Conservation (phyloP, 2,888 invertebrate genomes). For the Eumacrocentrus americanus region DNA sequence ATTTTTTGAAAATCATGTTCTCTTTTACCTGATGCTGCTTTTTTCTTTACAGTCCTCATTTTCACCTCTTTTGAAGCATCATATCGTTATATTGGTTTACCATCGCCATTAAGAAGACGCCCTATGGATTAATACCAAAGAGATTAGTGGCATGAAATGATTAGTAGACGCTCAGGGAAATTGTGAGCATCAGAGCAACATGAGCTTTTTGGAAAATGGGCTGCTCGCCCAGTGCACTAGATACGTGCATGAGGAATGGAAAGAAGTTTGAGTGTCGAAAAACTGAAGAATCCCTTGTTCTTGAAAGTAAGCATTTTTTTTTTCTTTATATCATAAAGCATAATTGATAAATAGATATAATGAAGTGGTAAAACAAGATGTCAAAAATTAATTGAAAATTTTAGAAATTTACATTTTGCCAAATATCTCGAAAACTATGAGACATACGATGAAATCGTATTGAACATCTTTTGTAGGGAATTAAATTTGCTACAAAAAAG, state of each 20-base stretch:
- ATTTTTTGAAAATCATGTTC: too few species aligned
- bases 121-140: too few species aligned
- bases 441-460: too few species aligned
- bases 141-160: neutral
- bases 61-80: neutral
- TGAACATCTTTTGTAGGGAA: too few species aligned
- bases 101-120: too few species aligned
- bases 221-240: slow-evolving; percentile 38
- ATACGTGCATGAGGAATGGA: slow-evolving; percentile 34
- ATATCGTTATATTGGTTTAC: neutral
- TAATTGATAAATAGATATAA: neutral
- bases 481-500: too few species aligned
- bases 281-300: slow-evolving; percentile 35
- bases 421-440: too few species aligned
- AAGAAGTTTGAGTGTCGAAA: slow-evolving; percentile 34
- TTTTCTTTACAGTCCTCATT: neutral
- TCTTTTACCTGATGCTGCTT: too few species aligned
- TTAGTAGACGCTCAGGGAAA: neutral
- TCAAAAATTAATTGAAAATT: neutral
- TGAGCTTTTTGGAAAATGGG: slow-evolving; percentile 38
- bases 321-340: neutral
- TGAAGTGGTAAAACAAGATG: too few species aligned
- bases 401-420: neutral
- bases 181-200: neutral
- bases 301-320: slow-evolving; percentile 29